phyloP scores from a whole-genome alignment of 1,140 invertebrate species.

The Marisa cornuarietis region DNA sequence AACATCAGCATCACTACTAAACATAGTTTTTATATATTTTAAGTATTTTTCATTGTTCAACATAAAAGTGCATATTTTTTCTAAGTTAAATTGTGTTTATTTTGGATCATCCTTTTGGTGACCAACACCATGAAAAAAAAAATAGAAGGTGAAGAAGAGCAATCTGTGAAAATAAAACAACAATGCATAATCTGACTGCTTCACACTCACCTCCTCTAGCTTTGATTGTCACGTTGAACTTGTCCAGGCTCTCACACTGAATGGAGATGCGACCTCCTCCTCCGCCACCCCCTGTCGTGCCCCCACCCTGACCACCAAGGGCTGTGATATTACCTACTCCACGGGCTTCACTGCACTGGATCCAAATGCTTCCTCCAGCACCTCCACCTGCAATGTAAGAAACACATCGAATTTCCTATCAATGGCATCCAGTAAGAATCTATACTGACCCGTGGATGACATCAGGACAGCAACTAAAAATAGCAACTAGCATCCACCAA shows the following conservation, averaged over 20 bases:
- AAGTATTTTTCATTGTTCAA: too few relatives aligned
- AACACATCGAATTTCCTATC: background rate
- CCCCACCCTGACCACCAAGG: slow-evolving; percentile 40
- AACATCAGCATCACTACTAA: too few relatives aligned
- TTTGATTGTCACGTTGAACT: slow-evolving; percentile 49
- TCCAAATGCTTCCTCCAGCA: slow-evolving; percentile 56
- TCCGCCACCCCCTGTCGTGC: slow-evolving; percentile 48
- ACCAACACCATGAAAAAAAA: background rate
- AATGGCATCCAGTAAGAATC: too few relatives aligned
- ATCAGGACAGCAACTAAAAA: too few relatives aligned
- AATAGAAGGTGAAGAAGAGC: background rate
- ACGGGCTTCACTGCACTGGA: slow-evolving; percentile 48
- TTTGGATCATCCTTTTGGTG: too few relatives aligned
- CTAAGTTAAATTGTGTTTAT: too few relatives aligned
- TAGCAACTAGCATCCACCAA: too few relatives aligned
- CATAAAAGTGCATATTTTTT: too few relatives aligned
- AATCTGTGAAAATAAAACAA: background rate
- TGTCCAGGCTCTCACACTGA: slow-evolving; percentile 43
- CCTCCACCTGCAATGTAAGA: slow-evolving; percentile 45
- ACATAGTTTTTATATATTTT: too few relatives aligned
- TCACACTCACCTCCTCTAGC: slow-evolving; percentile 45
- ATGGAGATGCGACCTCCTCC: slow-evolving; percentile 52
- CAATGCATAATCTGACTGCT: background rate
- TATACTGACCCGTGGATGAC: too few relatives aligned
- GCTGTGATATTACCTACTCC: slow-evolving; percentile 50